phyloP scores from a whole-genome alignment of 2,888 invertebrate genomes.

The Lasioglossum leucozonium region DNA sequence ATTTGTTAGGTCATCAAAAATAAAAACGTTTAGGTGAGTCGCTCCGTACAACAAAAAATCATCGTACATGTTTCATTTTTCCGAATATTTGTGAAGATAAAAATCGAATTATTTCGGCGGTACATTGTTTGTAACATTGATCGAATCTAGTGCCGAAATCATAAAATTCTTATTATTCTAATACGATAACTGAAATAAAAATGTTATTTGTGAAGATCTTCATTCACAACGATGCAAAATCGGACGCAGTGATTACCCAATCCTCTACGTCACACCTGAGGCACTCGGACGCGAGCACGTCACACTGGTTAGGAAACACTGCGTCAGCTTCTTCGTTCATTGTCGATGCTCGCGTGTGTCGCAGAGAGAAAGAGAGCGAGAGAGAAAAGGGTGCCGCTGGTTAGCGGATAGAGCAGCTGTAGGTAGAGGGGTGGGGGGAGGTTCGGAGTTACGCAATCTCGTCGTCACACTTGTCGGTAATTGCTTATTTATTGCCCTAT shows the following conservation, averaged over 20 bases:
- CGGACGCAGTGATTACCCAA: neutral
- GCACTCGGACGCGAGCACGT: neutral
- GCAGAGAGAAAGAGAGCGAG: neutral
- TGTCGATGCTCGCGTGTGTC: neutral
- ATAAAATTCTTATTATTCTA: too few species aligned
- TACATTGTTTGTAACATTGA: too few species aligned
- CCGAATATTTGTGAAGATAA: too few species aligned
- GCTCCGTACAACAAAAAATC: too few species aligned
- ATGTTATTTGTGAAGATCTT: neutral
- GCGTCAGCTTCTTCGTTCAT: neutral
- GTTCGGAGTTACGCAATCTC: conserved; percentile 65
- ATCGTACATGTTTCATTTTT: too few species aligned
- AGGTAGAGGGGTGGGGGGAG: conserved; percentile 30
- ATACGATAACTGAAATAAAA: too few species aligned
- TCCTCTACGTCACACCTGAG: neutral
- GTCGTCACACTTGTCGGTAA: conserved; percentile 64
- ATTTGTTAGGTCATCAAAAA: too few species aligned
- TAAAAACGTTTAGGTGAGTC: too few species aligned
- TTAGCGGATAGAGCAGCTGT: neutral
- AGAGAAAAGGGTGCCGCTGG: neutral
- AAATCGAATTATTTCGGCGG: too few species aligned
- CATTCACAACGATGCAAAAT: neutral
- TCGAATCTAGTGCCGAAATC: too few species aligned
- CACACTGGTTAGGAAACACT: neutral
- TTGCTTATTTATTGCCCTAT: conserved; percentile 70